Percentiles rank a stretch among this genome's conserved stretches.
Conservation (phyloP, 2,113 vertebrate genomes). For the Seriola aureovittata region DNA sequence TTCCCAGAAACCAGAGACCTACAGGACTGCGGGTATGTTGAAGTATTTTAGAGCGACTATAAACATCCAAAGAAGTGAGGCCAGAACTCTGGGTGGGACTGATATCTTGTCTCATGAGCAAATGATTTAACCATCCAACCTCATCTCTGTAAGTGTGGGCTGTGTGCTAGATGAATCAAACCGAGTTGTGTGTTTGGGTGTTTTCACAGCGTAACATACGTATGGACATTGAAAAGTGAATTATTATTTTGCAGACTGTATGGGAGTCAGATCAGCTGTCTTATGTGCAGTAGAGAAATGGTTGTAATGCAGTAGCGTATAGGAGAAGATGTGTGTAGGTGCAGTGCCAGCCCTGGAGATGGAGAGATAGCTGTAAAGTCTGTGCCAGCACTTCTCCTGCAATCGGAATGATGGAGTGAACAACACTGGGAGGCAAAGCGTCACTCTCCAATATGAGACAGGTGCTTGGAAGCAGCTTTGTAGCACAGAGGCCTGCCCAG, state of each 20-base stretch:
- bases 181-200: slow-evolving; percentile 14
- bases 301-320: slow-evolving; percentile 21
- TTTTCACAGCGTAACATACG: slow-evolving; percentile 49
- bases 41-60: slow-evolving; percentile 51
- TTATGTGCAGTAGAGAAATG: slow-evolving; percentile 13
- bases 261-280: slow-evolving; percentile 19
- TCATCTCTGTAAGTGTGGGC: slow-evolving; percentile 17
- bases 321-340: slow-evolving; percentile 20
- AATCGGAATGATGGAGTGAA: slow-evolving; percentile 54
- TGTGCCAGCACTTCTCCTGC: slow-evolving; percentile 52
- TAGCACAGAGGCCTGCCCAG: slow-evolving; percentile 23
- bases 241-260: slow-evolving; percentile 24
- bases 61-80: slow-evolving; percentile 34
- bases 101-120: slow-evolving; percentile 51
- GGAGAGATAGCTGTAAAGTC: slow-evolving; percentile 41
- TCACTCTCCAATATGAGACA: slow-evolving; percentile 59
- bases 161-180: slow-evolving; percentile 48
- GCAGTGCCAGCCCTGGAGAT: slow-evolving; percentile 32
- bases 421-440: slow-evolving; percentile 34
- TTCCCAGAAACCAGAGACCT: slow-evolving; percentile 32
- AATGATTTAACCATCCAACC: slow-evolving; percentile 58
- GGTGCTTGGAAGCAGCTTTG: slow-evolving; percentile 55
- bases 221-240: slow-evolving; percentile 30
- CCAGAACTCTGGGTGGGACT: slow-evolving; percentile 54
- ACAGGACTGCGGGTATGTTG: neutral